Evolutionary conservation across 1,140 invertebrate species (phyloP).

Genomic region (Branchinecta lynchi): DNA sequence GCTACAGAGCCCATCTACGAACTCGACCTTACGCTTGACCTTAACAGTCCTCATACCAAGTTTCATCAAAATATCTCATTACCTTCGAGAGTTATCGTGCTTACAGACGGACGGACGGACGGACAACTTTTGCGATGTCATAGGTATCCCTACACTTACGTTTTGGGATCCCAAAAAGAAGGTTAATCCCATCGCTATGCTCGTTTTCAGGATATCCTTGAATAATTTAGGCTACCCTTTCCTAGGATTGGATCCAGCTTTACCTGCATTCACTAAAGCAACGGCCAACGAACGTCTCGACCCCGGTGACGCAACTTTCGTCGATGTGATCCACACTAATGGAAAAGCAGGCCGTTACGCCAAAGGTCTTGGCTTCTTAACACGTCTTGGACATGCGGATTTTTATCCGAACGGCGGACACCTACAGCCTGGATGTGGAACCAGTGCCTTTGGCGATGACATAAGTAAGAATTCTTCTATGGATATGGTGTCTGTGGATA

Average conservation of each 20-base stretch:
- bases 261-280: slow-evolving; percentile 16
- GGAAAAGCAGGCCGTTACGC: neutral
- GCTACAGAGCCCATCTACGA: no score
- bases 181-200: no score
- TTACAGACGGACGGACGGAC: no score
- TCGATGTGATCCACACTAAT: slow-evolving; percentile 20
- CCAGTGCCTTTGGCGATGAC: neutral
- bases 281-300: slow-evolving; percentile 10
- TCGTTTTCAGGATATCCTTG: neutral
- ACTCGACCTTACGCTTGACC: no score
- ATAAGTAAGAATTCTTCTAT: no score
- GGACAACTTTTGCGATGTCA: no score
- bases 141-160: no score
- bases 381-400: slow-evolving; percentile 18
- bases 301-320: slow-evolving; percentile 15
- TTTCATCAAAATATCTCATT: no score
- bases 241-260: slow-evolving; percentile 21
- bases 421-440: slow-evolving; percentile 18
- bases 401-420: slow-evolving; percentile 21
- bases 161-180: no score
- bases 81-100: no score
- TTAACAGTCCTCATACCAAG: no score
- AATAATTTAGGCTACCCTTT: neutral
- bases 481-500: no score
- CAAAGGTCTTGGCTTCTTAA: slow-evolving; percentile 15